phyloP scores from a whole-genome alignment of 2,888 invertebrate genomes.

The Heteropelma amictum region DNA sequence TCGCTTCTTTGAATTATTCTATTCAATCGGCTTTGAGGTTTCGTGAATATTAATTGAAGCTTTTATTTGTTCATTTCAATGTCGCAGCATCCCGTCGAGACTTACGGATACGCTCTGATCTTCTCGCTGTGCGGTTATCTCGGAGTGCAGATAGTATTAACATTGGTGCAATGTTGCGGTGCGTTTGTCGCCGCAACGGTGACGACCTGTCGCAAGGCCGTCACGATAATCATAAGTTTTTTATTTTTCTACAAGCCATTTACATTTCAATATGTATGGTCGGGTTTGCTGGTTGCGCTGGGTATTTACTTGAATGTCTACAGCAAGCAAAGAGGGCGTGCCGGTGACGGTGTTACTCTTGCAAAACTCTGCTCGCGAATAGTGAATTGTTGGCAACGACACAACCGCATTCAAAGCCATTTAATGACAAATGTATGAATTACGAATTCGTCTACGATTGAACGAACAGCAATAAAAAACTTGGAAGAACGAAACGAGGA shows the following conservation, averaged over 20 bases:
- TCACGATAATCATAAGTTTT: conserved; percentile 95
- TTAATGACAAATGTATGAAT: conserved; percentile 64
- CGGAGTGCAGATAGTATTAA: conserved; percentile 95
- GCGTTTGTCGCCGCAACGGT: conserved; percentile 96
- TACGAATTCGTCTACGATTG: neutral
- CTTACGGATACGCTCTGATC: conserved; percentile 91
- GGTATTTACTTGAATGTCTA: conserved; percentile 97
- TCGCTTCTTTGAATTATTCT: conserved; percentile 1
- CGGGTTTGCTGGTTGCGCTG: conserved; percentile 90
- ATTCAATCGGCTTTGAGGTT: neutral
- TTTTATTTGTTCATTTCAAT: neutral
- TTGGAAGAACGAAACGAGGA: neutral
- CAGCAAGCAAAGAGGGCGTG: conserved; percentile 81
- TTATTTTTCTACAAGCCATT: conserved; percentile 96
- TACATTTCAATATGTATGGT: conserved; percentile 94
- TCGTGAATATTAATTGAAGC: too few species aligned
- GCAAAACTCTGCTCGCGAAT: conserved; percentile 57
- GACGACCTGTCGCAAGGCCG: conserved; percentile 93
- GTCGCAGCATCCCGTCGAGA: conserved; percentile 83
- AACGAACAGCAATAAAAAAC: too few species aligned
- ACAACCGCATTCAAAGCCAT: conserved; percentile 67
- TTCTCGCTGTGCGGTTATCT: conserved; percentile 95
- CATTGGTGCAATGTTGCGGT: conserved; percentile 91
- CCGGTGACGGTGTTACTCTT: conserved; percentile 46
- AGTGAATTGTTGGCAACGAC: conserved; percentile 62